A percentile compares a stretch with the other conserved stretches of the same genome.
Evolutionary conservation across 2,113 vertebrate species (phyloP).

Genomic region (Leuciscus idus): DNA sequence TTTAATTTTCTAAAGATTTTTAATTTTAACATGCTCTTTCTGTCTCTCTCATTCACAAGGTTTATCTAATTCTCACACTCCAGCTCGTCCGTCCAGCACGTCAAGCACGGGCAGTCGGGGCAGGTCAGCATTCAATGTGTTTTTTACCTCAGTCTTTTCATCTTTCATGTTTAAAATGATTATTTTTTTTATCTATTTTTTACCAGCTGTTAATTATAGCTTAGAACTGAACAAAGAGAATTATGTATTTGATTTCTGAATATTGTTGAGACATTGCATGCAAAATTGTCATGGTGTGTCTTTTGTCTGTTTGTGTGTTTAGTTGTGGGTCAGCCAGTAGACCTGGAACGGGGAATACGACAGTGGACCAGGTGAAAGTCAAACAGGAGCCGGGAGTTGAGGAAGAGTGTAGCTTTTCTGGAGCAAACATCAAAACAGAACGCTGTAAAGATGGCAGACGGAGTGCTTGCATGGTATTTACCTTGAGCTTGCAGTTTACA

Average conservation of each 20-base stretch:
- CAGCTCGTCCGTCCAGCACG: slow-evolving; percentile 93
- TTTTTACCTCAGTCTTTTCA: neutral
- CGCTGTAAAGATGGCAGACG: slow-evolving; percentile 86
- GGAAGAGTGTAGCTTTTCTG: slow-evolving; percentile 86
- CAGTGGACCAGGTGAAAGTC: slow-evolving; percentile 87
- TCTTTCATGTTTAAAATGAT: neutral
- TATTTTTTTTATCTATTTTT: neutral
- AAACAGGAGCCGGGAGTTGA: slow-evolving; percentile 94
- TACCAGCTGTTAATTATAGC: neutral
- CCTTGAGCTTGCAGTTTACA: neutral
- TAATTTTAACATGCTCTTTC: neutral
- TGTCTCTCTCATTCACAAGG: slow-evolving; percentile 71
- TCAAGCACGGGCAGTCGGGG: slow-evolving; percentile 98
- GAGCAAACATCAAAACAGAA: slow-evolving; percentile 85
- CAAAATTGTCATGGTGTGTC: neutral
- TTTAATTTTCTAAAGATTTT: neutral
- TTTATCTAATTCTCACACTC: slow-evolving; percentile 92
- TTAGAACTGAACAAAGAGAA: neutral
- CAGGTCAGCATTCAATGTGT: slow-evolving; percentile 78
- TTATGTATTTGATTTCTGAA: too few species aligned
- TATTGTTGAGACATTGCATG: neutral
- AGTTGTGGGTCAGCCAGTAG: slow-evolving; percentile 92
- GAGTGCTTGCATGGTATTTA: slow-evolving; percentile 94
- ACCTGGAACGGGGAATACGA: slow-evolving; percentile 74
- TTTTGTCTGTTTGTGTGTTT: slow-evolving; percentile 35